A percentile compares a stretch with the other conserved stretches of the same genome.
These are phyloP conservation scores for Dynastes maya DNA, from an alignment of 2,888 invertebrate species.

Conservation along the genomic window DNA sequence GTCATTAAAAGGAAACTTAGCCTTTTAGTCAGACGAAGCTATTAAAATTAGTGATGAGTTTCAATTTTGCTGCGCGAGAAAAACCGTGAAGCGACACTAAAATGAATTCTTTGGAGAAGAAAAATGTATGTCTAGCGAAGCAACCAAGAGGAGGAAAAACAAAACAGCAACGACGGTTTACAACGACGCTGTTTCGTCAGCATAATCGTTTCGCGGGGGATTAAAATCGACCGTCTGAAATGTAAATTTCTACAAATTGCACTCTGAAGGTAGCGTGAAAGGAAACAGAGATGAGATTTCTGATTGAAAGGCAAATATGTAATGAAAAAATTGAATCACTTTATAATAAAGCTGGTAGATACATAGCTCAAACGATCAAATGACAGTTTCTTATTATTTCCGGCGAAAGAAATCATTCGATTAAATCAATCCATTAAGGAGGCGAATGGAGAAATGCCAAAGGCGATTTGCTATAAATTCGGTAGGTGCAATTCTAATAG, in stretches of 20 bases:
- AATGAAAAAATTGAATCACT: constrained; percentile 3
- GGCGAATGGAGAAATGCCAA: constrained; percentile 39
- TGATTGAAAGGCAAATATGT: constrained; percentile 28
- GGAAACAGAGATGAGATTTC: constrained; percentile 10
- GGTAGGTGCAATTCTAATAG: constrained; percentile 20
- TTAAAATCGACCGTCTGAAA: constrained; percentile 41
- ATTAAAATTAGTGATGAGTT: constrained; percentile 42
- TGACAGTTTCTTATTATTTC: constrained; percentile 9
- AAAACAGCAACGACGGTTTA: constrained; percentile 13
- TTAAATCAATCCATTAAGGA: constrained; percentile 31
- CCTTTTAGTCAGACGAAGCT: constrained; percentile 21
- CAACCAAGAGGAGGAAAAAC: constrained; percentile 2
- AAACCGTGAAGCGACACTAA: neutral
- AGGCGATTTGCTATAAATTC: constrained; percentile 23
- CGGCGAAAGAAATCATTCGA: neutral
- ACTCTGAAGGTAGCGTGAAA: constrained; percentile 15
- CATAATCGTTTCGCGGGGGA: constrained; percentile 40
- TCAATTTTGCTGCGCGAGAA: constrained; percentile 4
- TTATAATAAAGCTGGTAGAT: constrained; percentile 4
- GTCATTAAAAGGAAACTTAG: constrained; percentile 20
- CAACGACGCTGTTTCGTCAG: constrained; percentile 29
- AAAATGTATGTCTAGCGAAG: constrained; percentile 22
- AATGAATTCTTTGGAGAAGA: neutral
- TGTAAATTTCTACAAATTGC: constrained; percentile 35
- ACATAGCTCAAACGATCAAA: neutral